Base-by-base conservation (phyloP, 1,140 invertebrate genomes). In the Hycleus cichorii region DNA sequence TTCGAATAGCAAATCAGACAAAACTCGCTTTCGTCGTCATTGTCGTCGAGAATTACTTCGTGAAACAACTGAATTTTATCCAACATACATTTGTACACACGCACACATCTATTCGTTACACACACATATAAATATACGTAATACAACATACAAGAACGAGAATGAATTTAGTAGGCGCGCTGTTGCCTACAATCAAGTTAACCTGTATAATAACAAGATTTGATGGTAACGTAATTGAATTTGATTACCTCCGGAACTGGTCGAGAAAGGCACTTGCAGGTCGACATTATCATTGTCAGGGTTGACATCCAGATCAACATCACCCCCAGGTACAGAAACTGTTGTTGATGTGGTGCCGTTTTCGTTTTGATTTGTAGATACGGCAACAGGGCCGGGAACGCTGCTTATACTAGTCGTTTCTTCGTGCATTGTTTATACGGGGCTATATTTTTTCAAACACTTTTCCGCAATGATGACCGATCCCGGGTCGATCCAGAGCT, bases 361-460 rank as follows among this genome's bases (percentile, higher is more conserved):
- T 60, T 70, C 65, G 46, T 66, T 69, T 54, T 69, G 67, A 58
- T 65, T 70, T 48, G 73, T 74, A 68, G 74, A 73, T 64, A 72
- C 73, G 71, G 74, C 74, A 72, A 74, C 74, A 68, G 74, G 72
- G 73, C 70, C 66, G 48, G 71, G 73, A 67, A 74, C 73, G 73
- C 72, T 18, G 18, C 18, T 76, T 68, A 73, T 70, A 67, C 66
- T 70, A 63, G 70, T 68, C 64, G 73, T 69, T 66, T 75, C 74
- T 69, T 76, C 74, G 68, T 76, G 74, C 74, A 75, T 42, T 71
- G 67, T 75, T 73, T 72, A 68, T 66, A 49, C 55, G 54, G 18
- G 18, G 18, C 18, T 18, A 18, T 18, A 18, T 18, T 39, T 7
- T 42, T 42, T 42, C 67, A 66, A 69, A 66, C 63, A 62, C 71